Conservation (phyloP, 1,140 invertebrate genomes). For the Tetramorium alpestre region DNA sequence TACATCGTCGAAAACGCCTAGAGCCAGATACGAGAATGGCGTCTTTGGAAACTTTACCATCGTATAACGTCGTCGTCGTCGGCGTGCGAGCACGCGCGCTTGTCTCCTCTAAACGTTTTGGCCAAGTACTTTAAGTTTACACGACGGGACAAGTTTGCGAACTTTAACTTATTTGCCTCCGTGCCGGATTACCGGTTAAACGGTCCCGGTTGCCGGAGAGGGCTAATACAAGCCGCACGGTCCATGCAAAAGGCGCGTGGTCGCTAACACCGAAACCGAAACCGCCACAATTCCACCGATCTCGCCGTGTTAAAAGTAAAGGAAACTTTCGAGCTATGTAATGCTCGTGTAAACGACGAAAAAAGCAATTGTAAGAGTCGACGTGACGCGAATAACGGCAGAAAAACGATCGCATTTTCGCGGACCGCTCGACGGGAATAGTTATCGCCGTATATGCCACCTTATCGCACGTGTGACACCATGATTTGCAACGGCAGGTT, state of each 20-base stretch:
- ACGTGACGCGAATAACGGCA: constrained; percentile 41
- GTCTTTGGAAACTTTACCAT: constrained; percentile 64
- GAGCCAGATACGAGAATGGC: constrained; percentile 38
- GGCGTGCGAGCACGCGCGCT: constrained; percentile 28
- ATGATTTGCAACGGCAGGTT: constrained; percentile 38
- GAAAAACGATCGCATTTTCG: constrained; percentile 29
- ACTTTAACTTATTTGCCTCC: constrained; percentile 64
- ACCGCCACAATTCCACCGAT: constrained; percentile 24
- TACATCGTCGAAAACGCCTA: constrained; percentile 48
- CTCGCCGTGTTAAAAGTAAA: neutral
- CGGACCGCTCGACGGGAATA: constrained; percentile 15
- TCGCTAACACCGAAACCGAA: constrained; percentile 19
- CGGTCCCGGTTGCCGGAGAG: constrained; percentile 28
- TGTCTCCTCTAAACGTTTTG: constrained; percentile 62
- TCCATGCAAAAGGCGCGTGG: constrained; percentile 41
- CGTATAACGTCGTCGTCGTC: constrained; percentile 41
- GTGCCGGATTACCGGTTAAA: constrained; percentile 62
- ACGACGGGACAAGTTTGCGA: constrained; percentile 57
- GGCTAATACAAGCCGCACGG: constrained; percentile 38
- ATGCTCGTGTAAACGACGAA: constrained; percentile 29
- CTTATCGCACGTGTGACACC: constrained; percentile 40
- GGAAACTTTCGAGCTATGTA: neutral
- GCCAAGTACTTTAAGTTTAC: constrained; percentile 58
- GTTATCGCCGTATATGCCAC: constrained; percentile 26
- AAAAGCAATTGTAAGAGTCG: constrained; percentile 39